phyloP scores from a whole-genome alignment of 1,140 invertebrate species.

The Ganaspis sp. region DNA sequence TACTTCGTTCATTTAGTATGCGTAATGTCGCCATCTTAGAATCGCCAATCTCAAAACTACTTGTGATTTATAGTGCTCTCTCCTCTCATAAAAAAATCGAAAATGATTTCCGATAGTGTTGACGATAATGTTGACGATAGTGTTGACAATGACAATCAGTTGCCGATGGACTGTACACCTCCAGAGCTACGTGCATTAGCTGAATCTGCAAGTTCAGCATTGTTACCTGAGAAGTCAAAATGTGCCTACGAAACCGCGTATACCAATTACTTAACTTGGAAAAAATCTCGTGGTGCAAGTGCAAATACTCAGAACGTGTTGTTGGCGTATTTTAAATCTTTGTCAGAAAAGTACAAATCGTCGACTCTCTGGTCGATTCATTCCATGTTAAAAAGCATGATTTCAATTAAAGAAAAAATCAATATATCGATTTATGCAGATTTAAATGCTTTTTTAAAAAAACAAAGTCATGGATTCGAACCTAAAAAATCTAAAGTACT shows the following conservation, averaged over 20 bases:
- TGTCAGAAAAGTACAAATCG: conserved; percentile 4
- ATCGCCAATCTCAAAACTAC: no score
- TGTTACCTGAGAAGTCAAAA: conserved; percentile 19
- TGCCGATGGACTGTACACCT: not conserved
- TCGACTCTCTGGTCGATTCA: conserved; percentile 16
- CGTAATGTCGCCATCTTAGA: conserved; percentile 23
- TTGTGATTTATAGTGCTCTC: no score
- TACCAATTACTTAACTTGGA: not conserved
- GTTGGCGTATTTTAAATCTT: conserved; percentile 22
- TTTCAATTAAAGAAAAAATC: not conserved
- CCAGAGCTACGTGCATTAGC: not conserved
- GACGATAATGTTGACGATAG: not conserved
- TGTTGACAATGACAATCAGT: no score
- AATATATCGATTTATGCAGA: not conserved
- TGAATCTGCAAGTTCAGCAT: not conserved
- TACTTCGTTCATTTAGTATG: not conserved
- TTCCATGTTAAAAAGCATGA: conserved; percentile 1
- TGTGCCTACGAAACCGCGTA: not conserved
- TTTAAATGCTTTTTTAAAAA: conserved; percentile 32
- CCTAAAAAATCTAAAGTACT: conserved; percentile 14
- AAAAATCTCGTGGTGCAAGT: not conserved
- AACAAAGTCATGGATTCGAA: not conserved
- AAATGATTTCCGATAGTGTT: not conserved
- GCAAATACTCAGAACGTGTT: not conserved
- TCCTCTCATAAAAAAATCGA: no score